Evolutionary conservation across 2,113 vertebrate species (phyloP).

Genomic region (Ifrita kowaldi): DNA sequence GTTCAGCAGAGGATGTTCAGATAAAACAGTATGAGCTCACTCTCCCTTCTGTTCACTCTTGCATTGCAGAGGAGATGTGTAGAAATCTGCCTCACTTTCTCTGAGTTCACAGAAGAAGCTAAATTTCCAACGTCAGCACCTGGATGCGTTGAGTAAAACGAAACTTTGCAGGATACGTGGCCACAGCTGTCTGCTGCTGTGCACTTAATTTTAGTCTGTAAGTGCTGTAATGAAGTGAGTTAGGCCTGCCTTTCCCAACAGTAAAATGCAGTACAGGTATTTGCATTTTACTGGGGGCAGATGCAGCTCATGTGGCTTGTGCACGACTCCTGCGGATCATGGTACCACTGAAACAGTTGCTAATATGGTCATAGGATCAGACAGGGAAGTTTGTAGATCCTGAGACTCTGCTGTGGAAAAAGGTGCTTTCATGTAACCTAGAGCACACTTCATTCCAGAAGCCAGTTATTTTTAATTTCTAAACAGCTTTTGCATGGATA

Average conservation of each 20-base stretch:
- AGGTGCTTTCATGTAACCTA: background rate
- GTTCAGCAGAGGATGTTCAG: background rate
- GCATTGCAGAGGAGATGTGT: background rate
- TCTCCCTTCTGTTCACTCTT: background rate
- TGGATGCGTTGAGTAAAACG: background rate
- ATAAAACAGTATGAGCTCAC: background rate
- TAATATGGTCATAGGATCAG: background rate
- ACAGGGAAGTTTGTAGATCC: background rate
- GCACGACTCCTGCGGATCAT: rapidly evolving
- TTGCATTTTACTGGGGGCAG: background rate
- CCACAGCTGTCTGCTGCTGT: background rate
- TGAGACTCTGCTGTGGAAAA: background rate
- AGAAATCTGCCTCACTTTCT: background rate
- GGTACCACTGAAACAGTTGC: background rate
- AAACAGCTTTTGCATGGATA: background rate
- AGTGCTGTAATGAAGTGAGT: background rate
- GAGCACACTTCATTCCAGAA: background rate
- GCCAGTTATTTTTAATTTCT: slow-evolving; percentile 10
- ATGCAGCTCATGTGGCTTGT: background rate
- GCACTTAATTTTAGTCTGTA: background rate
- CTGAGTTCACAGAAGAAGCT: background rate
- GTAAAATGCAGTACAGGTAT: background rate
- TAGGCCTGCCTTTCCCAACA: background rate
- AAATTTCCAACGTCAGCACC: rapidly evolving
- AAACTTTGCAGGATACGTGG: background rate